Evolutionary conservation across 2,797 vertebrate species (phyloP).

Genomic region (Halcyon chelicuti): DNA sequence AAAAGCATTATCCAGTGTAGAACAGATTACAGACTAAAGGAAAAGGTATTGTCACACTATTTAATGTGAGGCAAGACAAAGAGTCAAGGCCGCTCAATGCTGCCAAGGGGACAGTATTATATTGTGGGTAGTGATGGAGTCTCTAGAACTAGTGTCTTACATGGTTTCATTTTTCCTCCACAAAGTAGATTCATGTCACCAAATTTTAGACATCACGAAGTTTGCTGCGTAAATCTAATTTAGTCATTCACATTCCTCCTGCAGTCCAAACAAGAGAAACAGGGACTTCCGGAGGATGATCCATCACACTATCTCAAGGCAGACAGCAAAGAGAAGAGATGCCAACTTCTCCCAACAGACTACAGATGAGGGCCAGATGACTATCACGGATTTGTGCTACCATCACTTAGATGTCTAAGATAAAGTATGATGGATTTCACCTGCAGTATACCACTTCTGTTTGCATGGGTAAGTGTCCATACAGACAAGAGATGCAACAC

Average conservation of each 20-base stretch:
- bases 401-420: neutral
- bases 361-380: neutral
- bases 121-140: neutral
- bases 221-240: neutral
- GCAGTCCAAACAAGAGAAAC: neutral
- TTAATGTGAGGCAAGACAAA: neutral
- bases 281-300: neutral
- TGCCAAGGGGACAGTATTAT: neutral
- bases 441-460: neutral
- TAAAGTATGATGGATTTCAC: slow-evolving; percentile 16
- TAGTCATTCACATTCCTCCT: neutral
- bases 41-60: neutral
- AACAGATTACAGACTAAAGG: slow-evolving; percentile 52
- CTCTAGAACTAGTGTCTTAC: neutral
- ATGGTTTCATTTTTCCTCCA: neutral
- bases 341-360: neutral
- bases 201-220: neutral
- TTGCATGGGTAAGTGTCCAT: neutral
- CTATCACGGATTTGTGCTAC: neutral
- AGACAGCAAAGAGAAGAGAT: neutral
- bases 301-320: neutral
- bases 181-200: neutral
- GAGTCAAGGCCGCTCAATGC: neutral
- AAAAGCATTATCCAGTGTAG: slow-evolving; percentile 42
- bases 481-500: neutral